Conservation (phyloP, 2,113 vertebrate species). For the Helogale parvula region DNA sequence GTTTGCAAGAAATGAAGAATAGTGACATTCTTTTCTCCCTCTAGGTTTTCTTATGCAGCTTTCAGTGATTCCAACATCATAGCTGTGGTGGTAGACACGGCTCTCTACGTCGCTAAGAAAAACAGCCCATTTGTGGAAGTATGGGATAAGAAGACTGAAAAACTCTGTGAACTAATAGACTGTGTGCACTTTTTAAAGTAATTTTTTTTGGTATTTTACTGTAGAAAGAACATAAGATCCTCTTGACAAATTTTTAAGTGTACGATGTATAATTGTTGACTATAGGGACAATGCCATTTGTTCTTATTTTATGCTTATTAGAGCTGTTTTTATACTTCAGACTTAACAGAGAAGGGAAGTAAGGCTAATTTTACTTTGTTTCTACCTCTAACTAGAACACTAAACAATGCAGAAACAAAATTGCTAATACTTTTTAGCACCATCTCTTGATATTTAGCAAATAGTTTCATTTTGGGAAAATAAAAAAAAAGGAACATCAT, state of each 20-base stretch:
- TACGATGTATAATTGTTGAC: neutral
- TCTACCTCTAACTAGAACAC: neutral
- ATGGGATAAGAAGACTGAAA: conserved; percentile 95
- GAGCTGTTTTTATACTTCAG: neutral
- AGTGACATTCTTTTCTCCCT: neutral
- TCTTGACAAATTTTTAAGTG: neutral
- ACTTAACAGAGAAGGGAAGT: neutral
- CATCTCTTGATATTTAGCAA: neutral
- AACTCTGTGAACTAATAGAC: conserved; percentile 92
- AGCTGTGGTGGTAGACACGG: conserved; percentile 92
- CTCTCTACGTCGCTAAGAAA: conserved; percentile 93
- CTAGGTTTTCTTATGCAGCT: conserved; percentile 87
- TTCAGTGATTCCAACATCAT: conserved; percentile 91
- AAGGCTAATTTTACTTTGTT: neutral
- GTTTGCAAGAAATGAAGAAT: conserved; percentile 22
- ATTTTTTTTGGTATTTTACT: neutral
- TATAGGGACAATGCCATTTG: neutral
- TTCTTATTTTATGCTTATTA: neutral
- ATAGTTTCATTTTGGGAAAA: neutral
- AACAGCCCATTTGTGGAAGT: conserved; percentile 93
- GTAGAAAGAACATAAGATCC: neutral
- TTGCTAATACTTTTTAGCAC: neutral
- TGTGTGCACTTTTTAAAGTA: conserved; percentile 93
- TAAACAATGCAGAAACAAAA: neutral
- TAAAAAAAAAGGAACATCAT: neutral